These are phyloP conservation scores for Gallinago media DNA, from an alignment of 2,113 vertebrate genomes.

Conservation along the genomic window DNA sequence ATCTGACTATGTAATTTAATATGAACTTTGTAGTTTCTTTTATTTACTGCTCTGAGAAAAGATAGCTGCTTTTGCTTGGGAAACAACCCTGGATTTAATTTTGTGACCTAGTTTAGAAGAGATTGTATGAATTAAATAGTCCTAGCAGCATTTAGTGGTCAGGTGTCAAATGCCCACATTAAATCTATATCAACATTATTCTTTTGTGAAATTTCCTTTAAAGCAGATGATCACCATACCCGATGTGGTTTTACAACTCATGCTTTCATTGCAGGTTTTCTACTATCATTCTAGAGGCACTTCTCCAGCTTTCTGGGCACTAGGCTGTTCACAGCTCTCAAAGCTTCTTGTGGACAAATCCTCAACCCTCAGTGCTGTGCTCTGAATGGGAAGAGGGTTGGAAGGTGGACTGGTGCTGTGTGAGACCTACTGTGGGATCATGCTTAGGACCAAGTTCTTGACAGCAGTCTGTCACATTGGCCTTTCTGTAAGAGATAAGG, in stretches of 20 bases:
- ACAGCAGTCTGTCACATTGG: accelerated
- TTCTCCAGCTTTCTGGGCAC: background rate
- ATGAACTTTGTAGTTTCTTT: background rate
- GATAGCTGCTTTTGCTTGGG: background rate
- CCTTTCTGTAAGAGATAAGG: background rate
- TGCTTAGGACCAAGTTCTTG: background rate
- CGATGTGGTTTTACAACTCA: background rate
- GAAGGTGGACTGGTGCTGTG: background rate
- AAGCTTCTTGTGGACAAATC: background rate
- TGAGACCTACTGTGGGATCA: background rate
- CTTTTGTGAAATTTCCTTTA: background rate
- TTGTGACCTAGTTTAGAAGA: background rate
- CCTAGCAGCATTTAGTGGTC: background rate
- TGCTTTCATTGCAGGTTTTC: background rate
- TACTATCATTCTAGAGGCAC: accelerated
- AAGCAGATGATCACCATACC: background rate
- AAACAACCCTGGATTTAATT: background rate
- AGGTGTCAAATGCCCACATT: background rate
- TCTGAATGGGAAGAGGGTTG: background rate
- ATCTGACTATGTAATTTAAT: background rate
- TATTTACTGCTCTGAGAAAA: background rate
- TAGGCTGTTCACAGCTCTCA: background rate
- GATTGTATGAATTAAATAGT: background rate
- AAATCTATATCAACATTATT: background rate
- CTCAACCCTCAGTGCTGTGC: background rate